A percentile compares a stretch with the other conserved stretches of the same genome.
phyloP scores from a whole-genome alignment of 2,113 vertebrate species.

The Eonycteris spelaea region DNA sequence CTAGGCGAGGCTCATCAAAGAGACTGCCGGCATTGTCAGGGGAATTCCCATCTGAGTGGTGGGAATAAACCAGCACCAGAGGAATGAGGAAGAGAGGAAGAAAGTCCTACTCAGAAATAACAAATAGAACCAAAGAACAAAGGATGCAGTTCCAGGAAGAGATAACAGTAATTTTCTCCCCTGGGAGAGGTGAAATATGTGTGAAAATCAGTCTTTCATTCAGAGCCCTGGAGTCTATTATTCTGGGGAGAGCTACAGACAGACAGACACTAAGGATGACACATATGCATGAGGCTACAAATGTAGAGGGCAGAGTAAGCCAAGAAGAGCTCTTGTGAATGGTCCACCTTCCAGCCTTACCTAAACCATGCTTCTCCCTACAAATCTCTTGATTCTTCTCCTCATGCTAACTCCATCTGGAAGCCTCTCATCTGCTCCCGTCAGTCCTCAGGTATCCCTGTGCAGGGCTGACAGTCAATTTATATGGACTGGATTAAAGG shows the following conservation, averaged over 20 bases:
- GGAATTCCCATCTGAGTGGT: constrained; percentile 11
- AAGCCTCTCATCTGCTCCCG: neutral
- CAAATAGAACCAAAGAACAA: constrained; percentile 25
- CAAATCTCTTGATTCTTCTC: neutral
- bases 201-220: neutral
- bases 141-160: constrained; percentile 6
- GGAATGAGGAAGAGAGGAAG: constrained; percentile 50
- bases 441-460: neutral
- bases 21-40: neutral
- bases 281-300: accelerated
- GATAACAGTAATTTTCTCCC: neutral
- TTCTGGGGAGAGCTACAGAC: neutral
- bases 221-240: neutral
- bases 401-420: neutral
- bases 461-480: neutral
- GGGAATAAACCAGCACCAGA: neutral
- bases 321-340: neutral
- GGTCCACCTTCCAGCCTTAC: neutral
- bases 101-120: neutral
- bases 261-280: neutral
- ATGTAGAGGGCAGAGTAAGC: neutral
- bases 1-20: neutral
- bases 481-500: neutral
- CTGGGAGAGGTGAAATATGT: neutral
- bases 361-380: neutral